Base-by-base conservation (phyloP, 2,888 invertebrate genomes). In the Odontocolon sp. region DNA sequence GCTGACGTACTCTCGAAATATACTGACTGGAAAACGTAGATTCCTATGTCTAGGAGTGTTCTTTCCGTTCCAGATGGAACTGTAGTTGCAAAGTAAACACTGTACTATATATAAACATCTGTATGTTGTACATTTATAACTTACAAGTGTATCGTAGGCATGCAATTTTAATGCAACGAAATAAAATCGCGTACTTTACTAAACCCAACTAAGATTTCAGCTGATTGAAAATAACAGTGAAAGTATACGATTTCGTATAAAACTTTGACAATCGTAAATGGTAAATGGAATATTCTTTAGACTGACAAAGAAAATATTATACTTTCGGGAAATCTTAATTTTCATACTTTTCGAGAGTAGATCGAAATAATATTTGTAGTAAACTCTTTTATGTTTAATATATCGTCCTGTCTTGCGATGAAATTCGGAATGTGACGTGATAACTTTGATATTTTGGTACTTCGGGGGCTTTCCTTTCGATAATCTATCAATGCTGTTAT, bases 241-340 rank as follows among this genome's bases (percentile, higher is more conserved):
- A 36, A 66, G 14, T 42, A 45, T 56, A 63, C 38, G 2, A n/a
- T 50, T 8, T 47, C 26, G 28, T 59, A 50, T 40, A 28, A 21
- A 59, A 40, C 8, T 66, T 56, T 38, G 6, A 54, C 47, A 59
- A 47, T n/a, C 6, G 66, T 66, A 59, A 70, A 76, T 76, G 70
- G 75, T 76, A 76, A 76, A 70, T 76, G 61, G 14, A 47, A 47
- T n/a, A n/a, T n/a, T n/a, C 18, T 9, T 31, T 33, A 23, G 38
- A 18, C 45, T 33, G 2, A 23, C 18, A 18, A 63, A 4, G 0
- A n/a, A 8, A 1, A n/a, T 9, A 18, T 11, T 2, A 18, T 16
- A 8, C 31, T 54, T 18, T 18, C 26, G 54, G 31, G 8, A 54
- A 28, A n/a, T n/a, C 16, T 21, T 38, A 36, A 3, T 14, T 14